Evolutionary conservation across 2,113 vertebrate species (phyloP).

Genomic region (Oryzias javanicus): DNA sequence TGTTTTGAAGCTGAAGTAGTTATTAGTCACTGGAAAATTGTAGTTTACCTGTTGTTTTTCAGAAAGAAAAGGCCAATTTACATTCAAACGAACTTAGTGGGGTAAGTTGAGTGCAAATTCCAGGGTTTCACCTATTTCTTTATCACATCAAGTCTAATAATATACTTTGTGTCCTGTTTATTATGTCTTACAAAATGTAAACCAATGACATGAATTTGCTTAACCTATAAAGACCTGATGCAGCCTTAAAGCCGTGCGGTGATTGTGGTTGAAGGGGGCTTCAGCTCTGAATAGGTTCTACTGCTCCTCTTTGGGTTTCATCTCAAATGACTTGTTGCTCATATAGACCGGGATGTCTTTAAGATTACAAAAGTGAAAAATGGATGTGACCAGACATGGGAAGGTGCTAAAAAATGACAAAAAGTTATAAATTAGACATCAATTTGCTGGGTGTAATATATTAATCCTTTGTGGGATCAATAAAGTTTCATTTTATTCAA

Average conservation of each 20-base stretch:
- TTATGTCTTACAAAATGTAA: slow-evolving; percentile 29
- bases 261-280: no score
- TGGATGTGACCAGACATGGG: no score
- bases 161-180: slow-evolving; percentile 60
- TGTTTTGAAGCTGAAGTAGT: slow-evolving; percentile 38
- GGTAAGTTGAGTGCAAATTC: slow-evolving; percentile 77
- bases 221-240: no score
- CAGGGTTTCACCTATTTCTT: slow-evolving; percentile 63
- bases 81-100: slow-evolving; percentile 80
- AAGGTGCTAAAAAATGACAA: no score
- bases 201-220: slow-evolving; percentile 56
- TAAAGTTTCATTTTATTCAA: no score
- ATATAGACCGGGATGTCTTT: neutral
- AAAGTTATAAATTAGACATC: no score
- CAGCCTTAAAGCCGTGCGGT: no score
- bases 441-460: no score
- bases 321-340: slow-evolving; percentile 62
- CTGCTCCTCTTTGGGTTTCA: slow-evolving; percentile 63
- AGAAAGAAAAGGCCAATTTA: slow-evolving; percentile 83
- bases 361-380: no score
- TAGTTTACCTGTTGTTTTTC: slow-evolving; percentile 79
- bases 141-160: slow-evolving; percentile 60
- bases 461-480: no score
- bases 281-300: slow-evolving; percentile 16
- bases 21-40: slow-evolving; percentile 64